Evolutionary conservation across 2,113 vertebrate genomes (phyloP), one percentile per base, ranked within the genome.

Genomic region (Leiothrix lutea): DNA sequence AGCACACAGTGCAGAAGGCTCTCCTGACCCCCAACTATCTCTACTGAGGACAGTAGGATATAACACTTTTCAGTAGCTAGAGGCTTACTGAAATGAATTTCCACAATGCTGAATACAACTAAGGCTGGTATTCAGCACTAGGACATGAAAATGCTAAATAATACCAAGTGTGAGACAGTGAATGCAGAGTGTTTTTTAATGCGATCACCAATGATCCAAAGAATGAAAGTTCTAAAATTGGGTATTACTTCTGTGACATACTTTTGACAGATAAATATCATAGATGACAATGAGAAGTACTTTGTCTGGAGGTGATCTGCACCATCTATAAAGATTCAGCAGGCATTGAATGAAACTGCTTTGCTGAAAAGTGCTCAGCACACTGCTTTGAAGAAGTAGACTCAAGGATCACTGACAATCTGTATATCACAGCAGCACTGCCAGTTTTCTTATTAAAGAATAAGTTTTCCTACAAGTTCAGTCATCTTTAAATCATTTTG

Each of bases 291-390:
- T 8, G 19, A 64, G 50, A 94, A 79, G 64, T 82, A 93, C 94
- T 90, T 95, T 92, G 86, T 95, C 96, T 97, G 94, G 81, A 95
- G 83, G 85, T 94, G 86, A 96, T 97, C 89, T 95, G 94, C 54
- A 88, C 70, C 82, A 84, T 80, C 80, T 94, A 88, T 88, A 90
- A 95, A 96, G 94, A 38, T 28, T 78, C 88, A 96, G 92, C 70
- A 95, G 56, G 92, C 88, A 97, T 25, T 64, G 81, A 90, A 74
- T 44, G 74, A 92, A 86, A 88, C 91, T 11, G 14, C 71, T 92
- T 75, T 69, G 92, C 86, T 92, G 81, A 95, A 95, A 95, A 94
- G 87, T 83, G 54, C 92, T 95, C 96, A 94, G 96, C 94, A 88
- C 73, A 92, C 61, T 80, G 95, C 95, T 97, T 94, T 92, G 96